Evolutionary conservation across 2,113 vertebrate genomes (phyloP).

Genomic region (Chaetops frenatus): DNA sequence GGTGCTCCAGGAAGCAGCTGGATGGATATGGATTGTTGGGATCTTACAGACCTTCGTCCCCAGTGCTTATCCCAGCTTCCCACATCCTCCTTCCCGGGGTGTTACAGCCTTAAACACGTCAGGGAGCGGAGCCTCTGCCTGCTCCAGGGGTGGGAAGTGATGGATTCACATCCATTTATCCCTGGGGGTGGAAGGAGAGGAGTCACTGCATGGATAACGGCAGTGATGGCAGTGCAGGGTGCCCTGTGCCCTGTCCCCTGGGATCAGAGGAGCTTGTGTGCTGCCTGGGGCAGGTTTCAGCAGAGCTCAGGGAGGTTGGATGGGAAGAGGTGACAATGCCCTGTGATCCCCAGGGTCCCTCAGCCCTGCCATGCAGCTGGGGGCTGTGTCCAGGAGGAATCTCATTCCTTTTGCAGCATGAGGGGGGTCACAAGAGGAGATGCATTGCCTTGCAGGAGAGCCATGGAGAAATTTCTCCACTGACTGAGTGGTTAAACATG

Average conservation of each 20-base stretch:
- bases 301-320: background rate
- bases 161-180: background rate
- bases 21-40: background rate
- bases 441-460: background rate
- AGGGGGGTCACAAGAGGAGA: background rate
- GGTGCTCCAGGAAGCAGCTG: conserved; percentile 58
- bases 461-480: background rate
- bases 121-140: background rate
- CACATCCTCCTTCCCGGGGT: background rate
- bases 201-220: fast-evolving
- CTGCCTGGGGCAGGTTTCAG: background rate
- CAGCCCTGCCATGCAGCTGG: fast-evolving
- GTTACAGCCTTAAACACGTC: background rate
- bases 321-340: background rate
- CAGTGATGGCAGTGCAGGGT: background rate
- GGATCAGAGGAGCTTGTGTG: background rate
- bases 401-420: too few relatives aligned
- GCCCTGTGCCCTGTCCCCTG: background rate
- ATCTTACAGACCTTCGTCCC: background rate
- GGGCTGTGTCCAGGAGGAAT: background rate
- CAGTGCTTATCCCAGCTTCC: background rate
- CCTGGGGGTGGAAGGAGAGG: background rate
- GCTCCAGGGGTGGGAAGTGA: fast-evolving
- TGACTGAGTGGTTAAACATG: background rate
- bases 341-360: fast-evolving